These are phyloP conservation scores for Eristalis pertinax DNA, from an alignment of 2,888 invertebrate species.

Conservation along the genomic window DNA sequence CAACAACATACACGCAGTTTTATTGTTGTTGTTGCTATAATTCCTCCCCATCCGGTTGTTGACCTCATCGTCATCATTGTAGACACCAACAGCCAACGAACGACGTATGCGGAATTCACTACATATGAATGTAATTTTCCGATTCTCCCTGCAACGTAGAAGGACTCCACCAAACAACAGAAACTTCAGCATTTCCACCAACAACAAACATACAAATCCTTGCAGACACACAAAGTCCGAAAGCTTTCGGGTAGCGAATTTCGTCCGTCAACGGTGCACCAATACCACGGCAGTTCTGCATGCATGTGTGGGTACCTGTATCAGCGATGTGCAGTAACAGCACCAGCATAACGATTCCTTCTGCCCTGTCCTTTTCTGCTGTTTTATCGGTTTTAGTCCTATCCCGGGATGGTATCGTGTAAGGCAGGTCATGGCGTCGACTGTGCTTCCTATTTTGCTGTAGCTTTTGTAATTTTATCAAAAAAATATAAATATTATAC, in stretches of 20 bases:
- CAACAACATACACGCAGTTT: constrained; percentile 15
- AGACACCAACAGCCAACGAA: constrained; percentile 42
- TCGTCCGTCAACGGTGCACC: constrained; percentile 32
- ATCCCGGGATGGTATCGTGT: constrained; percentile 82
- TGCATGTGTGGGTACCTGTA: constrained; percentile 25
- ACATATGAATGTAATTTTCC: constrained; percentile 64
- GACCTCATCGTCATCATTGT: constrained; percentile 51
- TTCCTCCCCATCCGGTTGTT: constrained; percentile 68
- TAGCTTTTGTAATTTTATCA: constrained; percentile 59
- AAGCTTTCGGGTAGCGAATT: constrained; percentile 53
- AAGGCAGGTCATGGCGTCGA: constrained; percentile 81
- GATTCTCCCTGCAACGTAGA: constrained; percentile 33
- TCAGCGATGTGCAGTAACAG: constrained; percentile 60
- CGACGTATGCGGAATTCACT: constrained; percentile 54
- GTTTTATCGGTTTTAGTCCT: constrained; percentile 79
- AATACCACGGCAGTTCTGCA: background rate
- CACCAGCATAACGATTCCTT: constrained; percentile 63
- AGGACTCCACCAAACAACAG: constrained; percentile 34
- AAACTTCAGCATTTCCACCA: constrained; percentile 5
- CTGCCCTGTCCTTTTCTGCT: constrained; percentile 69
- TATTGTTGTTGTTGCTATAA: constrained; percentile 52
- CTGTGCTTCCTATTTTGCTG: constrained; percentile 69
- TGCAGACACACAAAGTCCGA: constrained; percentile 50
- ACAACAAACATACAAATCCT: constrained; percentile 49
- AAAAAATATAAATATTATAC: constrained; percentile 35